Evolutionary conservation across 2,888 invertebrate species (phyloP).

Genomic region (Anticlea derivata): DNA sequence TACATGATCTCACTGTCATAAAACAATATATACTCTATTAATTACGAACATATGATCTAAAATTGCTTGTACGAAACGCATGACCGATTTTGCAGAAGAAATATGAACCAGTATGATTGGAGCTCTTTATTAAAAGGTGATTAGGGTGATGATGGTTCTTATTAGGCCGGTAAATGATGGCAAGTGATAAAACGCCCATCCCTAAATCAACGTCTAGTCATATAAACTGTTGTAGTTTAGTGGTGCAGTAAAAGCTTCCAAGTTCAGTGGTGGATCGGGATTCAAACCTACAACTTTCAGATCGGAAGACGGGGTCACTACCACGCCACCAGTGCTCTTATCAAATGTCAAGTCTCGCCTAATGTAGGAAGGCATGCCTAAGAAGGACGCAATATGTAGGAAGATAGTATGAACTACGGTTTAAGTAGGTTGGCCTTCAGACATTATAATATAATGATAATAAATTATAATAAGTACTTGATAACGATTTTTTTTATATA

Average conservation of each 20-base stretch:
- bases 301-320: too few species aligned
- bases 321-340: neutral
- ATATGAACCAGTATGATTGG: conserved; percentile 20
- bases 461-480: too few species aligned
- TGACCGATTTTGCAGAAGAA: conserved; percentile 2
- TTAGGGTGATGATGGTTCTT: conserved; percentile 27
- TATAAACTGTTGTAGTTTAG: neutral
- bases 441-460: too few species aligned
- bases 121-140: conserved; percentile 24
- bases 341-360: conserved; percentile 5
- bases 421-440: too few species aligned
- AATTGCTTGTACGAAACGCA: conserved; percentile 2
- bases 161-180: conserved; percentile 34
- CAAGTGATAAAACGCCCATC: conserved; percentile 51
- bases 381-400: too few species aligned
- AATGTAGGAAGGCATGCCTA: too few species aligned
- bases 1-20: conserved; percentile 30
- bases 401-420: too few species aligned
- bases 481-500: too few species aligned
- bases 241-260: too few species aligned
- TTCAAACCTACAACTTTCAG: too few species aligned
- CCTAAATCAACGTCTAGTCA: conserved; percentile 37
- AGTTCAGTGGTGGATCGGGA: too few species aligned
- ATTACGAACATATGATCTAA: neutral
- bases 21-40: neutral